phyloP scores from a whole-genome alignment of 64 coral and sea anemone species.

The Montipora efflorescens region DNA sequence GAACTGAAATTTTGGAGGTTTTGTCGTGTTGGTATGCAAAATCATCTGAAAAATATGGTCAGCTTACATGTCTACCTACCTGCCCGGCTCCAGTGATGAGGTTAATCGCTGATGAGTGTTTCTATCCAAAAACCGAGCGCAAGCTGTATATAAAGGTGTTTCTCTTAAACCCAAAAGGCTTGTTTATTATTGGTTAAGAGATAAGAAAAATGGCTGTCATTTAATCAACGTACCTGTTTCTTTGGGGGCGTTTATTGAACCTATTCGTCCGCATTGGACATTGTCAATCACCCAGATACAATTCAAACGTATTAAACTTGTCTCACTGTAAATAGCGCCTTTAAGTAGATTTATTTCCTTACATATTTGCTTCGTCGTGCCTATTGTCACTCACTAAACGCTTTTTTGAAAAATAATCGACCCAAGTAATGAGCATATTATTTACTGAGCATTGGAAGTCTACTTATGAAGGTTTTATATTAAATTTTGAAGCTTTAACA shows the following conservation, averaged over 20 bases:
- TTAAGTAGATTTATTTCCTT: constrained; percentile 5
- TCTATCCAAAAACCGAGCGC: too few species aligned
- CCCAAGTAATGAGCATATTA: background rate
- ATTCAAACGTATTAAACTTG: background rate
- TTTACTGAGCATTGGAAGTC: background rate
- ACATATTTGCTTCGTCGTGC: constrained; percentile 15
- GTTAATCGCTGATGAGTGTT: too few species aligned
- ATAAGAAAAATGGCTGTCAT: background rate
- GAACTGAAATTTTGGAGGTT: too few species aligned
- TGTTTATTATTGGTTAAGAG: constrained; percentile 2
- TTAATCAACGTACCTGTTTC: background rate
- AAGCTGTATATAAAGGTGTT: background rate
- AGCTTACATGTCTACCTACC: too few species aligned
- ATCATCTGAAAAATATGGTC: too few species aligned
- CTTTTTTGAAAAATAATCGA: constrained; percentile 1
- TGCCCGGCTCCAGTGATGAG: too few species aligned
- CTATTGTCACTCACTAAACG: constrained; percentile 27
- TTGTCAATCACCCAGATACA: constrained; percentile 19
- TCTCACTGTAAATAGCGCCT: background rate
- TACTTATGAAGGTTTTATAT: constrained; percentile 2
- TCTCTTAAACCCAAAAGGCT: background rate
- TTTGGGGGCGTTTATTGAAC: background rate
- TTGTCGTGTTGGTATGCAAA: fast-evolving
- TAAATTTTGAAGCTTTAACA: background rate
- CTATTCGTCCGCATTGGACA: background rate